A percentile compares a stretch with the other conserved stretches of the same genome.
phyloP scores from a whole-genome alignment of 35 echinoderm and acorn worm genomes.

The Chiridota heheva region DNA sequence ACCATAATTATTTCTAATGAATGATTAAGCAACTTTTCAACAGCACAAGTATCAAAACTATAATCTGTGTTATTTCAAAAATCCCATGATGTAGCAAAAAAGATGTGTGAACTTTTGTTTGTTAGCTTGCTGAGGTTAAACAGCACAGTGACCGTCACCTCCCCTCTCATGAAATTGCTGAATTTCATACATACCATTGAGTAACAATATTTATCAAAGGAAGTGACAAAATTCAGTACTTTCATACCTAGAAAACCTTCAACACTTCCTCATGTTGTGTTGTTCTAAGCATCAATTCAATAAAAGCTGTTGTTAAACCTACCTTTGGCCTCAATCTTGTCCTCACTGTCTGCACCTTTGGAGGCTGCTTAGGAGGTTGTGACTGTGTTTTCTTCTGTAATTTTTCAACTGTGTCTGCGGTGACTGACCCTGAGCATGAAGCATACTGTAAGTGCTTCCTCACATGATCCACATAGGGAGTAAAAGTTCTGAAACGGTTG shows the following conservation, averaged over 20 bases:
- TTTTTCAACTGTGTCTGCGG: slow-evolving; percentile 35
- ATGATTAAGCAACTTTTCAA: no score
- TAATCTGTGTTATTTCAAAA: no score
- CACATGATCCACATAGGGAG: slow-evolving; percentile 9
- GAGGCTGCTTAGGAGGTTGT: slow-evolving; percentile 7
- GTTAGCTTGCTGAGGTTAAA: no score
- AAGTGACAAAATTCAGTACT: not conserved
- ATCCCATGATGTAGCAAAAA: no score
- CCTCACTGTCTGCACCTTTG: slow-evolving; percentile 34
- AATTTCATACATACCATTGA: not conserved
- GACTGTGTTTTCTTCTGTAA: not conserved
- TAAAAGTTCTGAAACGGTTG: not conserved
- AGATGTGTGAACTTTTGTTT: no score
- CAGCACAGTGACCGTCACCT: no score
- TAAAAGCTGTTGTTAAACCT: not conserved
- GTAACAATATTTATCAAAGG: not conserved
- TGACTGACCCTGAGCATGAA: not conserved
- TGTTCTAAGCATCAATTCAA: not conserved
- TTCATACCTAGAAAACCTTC: not conserved
- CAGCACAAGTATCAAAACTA: no score
- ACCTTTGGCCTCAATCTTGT: slow-evolving; percentile 25
- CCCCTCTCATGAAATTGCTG: no score
- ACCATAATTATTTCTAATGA: no score
- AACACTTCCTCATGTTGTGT: not conserved
- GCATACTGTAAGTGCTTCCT: slow-evolving; percentile 22